Evolutionary conservation across 2,113 vertebrate species (phyloP).

Genomic region (Castor canadensis): DNA sequence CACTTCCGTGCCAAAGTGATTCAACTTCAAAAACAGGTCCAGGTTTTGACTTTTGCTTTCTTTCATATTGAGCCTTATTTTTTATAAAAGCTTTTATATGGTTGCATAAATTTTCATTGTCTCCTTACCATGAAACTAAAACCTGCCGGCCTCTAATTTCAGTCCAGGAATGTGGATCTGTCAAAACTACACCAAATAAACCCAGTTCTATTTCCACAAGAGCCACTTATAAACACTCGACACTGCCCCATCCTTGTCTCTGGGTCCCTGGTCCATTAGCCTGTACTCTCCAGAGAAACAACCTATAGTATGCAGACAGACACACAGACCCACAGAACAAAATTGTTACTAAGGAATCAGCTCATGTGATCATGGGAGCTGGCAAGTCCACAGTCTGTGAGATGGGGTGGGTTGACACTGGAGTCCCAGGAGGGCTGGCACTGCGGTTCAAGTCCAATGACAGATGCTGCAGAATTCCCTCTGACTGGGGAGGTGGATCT

Average conservation of each 20-base stretch:
- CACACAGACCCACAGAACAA: background rate
- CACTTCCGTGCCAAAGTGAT: no score
- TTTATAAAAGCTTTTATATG: background rate
- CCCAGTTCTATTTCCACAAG: background rate
- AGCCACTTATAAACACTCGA: background rate
- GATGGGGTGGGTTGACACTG: background rate
- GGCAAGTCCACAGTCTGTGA: background rate
- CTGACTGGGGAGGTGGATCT: background rate
- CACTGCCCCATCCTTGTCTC: background rate
- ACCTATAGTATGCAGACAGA: accelerated
- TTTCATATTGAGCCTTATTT: background rate
- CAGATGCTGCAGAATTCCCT: background rate
- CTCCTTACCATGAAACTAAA: background rate
- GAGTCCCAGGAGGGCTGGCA: accelerated
- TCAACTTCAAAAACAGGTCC: background rate
- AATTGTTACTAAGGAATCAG: background rate
- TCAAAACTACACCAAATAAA: background rate
- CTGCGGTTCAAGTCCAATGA: background rate
- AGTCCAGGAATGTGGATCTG: background rate
- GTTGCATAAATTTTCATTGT: background rate
- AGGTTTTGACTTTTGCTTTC: background rate
- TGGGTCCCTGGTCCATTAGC: no score
- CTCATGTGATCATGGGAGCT: background rate
- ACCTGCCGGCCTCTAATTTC: background rate
- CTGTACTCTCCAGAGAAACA: background rate